phyloP scores from a whole-genome alignment of 1,140 invertebrate genomes.

The Goniozus legneri region DNA sequence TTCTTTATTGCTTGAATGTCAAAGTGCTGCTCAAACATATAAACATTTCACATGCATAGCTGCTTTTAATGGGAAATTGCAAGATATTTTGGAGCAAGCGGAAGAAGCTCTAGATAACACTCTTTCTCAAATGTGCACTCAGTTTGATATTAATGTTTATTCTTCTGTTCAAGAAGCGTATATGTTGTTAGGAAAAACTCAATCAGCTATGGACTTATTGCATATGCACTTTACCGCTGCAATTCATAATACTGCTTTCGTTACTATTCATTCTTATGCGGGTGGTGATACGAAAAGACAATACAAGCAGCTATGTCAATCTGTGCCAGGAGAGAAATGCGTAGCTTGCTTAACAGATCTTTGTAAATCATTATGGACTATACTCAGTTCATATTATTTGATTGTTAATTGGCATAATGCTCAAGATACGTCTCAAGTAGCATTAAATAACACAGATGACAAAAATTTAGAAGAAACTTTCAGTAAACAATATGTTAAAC shows the following conservation, averaged over 20 bases:
- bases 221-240: conserved; percentile 94
- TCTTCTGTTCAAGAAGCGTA: conserved; percentile 83
- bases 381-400: conserved; percentile 78
- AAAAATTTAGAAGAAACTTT: conserved; percentile 40
- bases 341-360: conserved; percentile 77
- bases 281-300: conserved; percentile 69
- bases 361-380: conserved; percentile 79
- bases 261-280: conserved; percentile 69
- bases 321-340: conserved; percentile 72
- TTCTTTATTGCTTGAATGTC: conserved; percentile 81
- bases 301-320: conserved; percentile 75
- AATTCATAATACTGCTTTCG: conserved; percentile 85
- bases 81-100: conserved; percentile 87
- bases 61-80: conserved; percentile 79
- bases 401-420: conserved; percentile 76
- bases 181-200: conserved; percentile 76
- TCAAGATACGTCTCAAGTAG: conserved; percentile 50
- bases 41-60: conserved; percentile 84
- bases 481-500: conserved; percentile 75
- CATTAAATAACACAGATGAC: conserved; percentile 38
- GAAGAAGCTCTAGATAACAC: conserved; percentile 90
- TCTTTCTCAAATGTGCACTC: conserved; percentile 70
- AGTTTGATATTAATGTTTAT: conserved; percentile 73
- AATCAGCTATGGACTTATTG: conserved; percentile 90
- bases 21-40: conserved; percentile 76